Percentiles rank a stretch among this genome's conserved stretches.
phyloP scores from a whole-genome alignment of 2,888 invertebrate species.

The Brenthis hecate region DNA sequence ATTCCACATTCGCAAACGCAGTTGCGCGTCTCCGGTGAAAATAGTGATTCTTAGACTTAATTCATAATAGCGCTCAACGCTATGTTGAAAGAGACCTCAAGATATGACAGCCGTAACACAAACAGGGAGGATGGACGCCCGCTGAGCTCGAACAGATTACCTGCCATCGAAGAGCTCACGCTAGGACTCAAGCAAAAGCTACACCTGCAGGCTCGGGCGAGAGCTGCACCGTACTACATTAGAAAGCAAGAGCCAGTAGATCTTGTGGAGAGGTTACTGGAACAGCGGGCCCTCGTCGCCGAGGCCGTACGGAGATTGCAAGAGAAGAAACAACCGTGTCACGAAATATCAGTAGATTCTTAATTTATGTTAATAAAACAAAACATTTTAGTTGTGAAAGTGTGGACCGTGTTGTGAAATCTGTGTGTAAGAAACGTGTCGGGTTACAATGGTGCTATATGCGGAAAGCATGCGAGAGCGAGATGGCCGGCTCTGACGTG shows the following conservation, averaged over 20 bases:
- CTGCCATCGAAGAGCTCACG: constrained; percentile 76
- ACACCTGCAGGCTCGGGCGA: constrained; percentile 77
- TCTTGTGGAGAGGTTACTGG: constrained; percentile 75
- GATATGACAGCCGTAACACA: constrained; percentile 61
- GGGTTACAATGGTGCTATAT: constrained; percentile 83
- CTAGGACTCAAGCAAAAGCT: constrained; percentile 79
- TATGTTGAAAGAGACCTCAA: constrained; percentile 78
- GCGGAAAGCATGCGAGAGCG: constrained; percentile 77
- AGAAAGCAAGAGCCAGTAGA: constrained; percentile 81
- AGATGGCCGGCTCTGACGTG: constrained; percentile 78
- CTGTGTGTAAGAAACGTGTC: constrained; percentile 81
- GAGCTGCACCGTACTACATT: constrained; percentile 79
- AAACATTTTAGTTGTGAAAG: constrained; percentile 82
- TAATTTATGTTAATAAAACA: constrained; percentile 71
- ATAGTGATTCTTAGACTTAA: constrained; percentile 57
- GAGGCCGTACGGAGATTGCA: constrained; percentile 79
- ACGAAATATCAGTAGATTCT: constrained; percentile 78
- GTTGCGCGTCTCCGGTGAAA: constrained; percentile 63
- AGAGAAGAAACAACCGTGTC: constrained; percentile 77
- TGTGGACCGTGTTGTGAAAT: constrained; percentile 82
- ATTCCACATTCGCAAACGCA: constrained; percentile 79
- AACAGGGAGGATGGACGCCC: constrained; percentile 62
- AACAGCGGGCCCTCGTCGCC: constrained; percentile 79
- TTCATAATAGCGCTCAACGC: constrained; percentile 47
- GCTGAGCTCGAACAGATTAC: constrained; percentile 66